phyloP scores from a whole-genome alignment of 2,888 invertebrate genomes.

The Drosophila greeni region DNA sequence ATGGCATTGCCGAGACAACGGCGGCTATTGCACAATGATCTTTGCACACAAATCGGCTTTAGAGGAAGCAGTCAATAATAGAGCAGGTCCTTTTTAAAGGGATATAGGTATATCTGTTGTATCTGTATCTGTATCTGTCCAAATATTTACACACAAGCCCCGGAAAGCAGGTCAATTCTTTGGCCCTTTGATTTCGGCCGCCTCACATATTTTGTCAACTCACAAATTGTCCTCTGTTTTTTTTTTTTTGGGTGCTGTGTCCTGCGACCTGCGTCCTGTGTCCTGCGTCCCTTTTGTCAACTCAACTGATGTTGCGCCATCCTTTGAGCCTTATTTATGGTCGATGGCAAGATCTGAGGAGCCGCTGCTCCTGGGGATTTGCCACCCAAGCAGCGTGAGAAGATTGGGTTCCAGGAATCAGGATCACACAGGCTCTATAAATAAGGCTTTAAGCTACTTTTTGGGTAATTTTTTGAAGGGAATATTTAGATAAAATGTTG shows the following conservation, averaged over 20 bases:
- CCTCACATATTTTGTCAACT: slow-evolving; percentile 66
- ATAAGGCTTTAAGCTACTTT: not conserved
- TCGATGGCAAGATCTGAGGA: slow-evolving; percentile 38
- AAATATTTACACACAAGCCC: slow-evolving; percentile 60
- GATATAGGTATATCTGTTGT: slow-evolving; percentile 20
- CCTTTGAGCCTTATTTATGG: slow-evolving; percentile 66
- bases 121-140: slow-evolving; percentile 38
- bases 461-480: not conserved
- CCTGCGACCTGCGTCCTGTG: slow-evolving; percentile 19
- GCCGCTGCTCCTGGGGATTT: slow-evolving; percentile 39
- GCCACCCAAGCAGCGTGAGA: slow-evolving; percentile 68
- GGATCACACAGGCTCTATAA: no score
- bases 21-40: slow-evolving; percentile 43
- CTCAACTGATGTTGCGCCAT: slow-evolving; percentile 35
- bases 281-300: slow-evolving; percentile 54
- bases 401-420: slow-evolving; percentile 55
- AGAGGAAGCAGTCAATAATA: slow-evolving; percentile 27
- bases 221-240: slow-evolving; percentile 58
- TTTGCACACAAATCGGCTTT: slow-evolving; percentile 53
- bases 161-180: slow-evolving; percentile 30
- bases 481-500: not conserved
- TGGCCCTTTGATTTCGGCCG: slow-evolving; percentile 18
- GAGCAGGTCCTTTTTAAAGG: slow-evolving; percentile 15
- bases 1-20: slow-evolving; percentile 15
- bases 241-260: no score